These are phyloP conservation scores for Serinus canaria DNA, from an alignment of 2,113 vertebrate species.

Conservation along the genomic window DNA sequence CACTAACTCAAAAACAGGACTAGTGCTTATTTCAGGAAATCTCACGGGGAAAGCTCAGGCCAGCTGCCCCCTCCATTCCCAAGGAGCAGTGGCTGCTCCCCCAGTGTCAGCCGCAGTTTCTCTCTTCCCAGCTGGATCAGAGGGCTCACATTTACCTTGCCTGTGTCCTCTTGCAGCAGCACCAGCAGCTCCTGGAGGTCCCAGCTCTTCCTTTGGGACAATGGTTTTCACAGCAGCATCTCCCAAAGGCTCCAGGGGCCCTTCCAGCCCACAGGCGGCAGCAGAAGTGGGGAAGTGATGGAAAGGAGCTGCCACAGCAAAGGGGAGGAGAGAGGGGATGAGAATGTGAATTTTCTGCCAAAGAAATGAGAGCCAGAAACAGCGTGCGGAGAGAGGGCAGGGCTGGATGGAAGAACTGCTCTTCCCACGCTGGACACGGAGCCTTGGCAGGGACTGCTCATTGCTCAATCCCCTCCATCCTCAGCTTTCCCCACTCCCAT, in stretches of 20 bases:
- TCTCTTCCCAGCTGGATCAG: neutral
- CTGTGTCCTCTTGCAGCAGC: accelerated
- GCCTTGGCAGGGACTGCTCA: neutral
- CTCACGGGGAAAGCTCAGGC: neutral
- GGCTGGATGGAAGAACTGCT: neutral
- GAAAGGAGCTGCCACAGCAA: neutral
- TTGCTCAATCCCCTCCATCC: neutral
- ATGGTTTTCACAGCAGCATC: neutral
- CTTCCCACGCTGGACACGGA: slow-evolving; percentile 2
- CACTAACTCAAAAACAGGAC: accelerated
- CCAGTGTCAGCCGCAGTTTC: neutral
- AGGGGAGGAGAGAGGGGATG: slow-evolving; percentile 11
- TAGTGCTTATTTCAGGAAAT: neutral
- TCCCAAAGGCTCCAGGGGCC: neutral
- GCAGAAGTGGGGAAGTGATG: neutral
- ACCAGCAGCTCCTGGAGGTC: neutral
- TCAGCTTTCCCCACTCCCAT: accelerated
- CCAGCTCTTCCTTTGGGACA: accelerated
- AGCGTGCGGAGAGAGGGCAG: neutral
- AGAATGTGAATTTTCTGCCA: slow-evolving; percentile 46
- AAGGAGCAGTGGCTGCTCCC: neutral
- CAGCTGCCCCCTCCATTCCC: neutral
- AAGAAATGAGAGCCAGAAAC: neutral
- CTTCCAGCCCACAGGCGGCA: neutral
- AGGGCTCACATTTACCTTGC: neutral